These are phyloP conservation scores for Ictalurus punctatus DNA, from an alignment of 2,113 vertebrate genomes.

Conservation along the genomic window DNA sequence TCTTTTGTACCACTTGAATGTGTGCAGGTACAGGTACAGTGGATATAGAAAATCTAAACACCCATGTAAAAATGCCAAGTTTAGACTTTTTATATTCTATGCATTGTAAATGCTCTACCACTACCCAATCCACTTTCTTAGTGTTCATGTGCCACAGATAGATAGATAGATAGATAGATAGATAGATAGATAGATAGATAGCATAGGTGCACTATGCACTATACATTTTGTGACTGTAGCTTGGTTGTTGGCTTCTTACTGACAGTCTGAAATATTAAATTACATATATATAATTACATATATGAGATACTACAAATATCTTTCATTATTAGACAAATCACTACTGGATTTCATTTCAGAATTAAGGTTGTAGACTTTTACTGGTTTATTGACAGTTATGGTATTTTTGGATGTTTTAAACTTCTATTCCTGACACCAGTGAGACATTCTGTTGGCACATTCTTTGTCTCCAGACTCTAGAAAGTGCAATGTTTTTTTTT, in stretches of 20 bases:
- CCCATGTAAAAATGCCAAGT: too few relatives aligned
- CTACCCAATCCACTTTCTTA: too few relatives aligned
- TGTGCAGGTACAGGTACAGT: neutral
- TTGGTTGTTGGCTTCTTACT: too few relatives aligned
- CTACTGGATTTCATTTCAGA: neutral
- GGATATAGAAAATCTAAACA: too few relatives aligned
- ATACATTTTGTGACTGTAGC: too few relatives aligned
- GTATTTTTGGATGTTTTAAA: neutral
- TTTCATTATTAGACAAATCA: too few relatives aligned
- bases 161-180: neutral
- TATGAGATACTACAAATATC: neutral
- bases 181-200: neutral
- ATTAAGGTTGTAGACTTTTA: neutral
- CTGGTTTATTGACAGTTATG: neutral
- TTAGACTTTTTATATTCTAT: too few relatives aligned
- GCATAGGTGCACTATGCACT: too few relatives aligned
- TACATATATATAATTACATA: too few relatives aligned
- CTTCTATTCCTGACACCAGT: conserved; percentile 3
- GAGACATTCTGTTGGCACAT: conserved; percentile 5
- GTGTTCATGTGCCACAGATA: neutral
- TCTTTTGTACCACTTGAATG: neutral
- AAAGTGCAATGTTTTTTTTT: neutral
- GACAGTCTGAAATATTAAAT: too few relatives aligned
- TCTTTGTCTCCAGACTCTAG: neutral
- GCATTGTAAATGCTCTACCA: neutral